Base-by-base conservation (phyloP, 1,140 invertebrate species). In the Antheraea pernyi region DNA sequence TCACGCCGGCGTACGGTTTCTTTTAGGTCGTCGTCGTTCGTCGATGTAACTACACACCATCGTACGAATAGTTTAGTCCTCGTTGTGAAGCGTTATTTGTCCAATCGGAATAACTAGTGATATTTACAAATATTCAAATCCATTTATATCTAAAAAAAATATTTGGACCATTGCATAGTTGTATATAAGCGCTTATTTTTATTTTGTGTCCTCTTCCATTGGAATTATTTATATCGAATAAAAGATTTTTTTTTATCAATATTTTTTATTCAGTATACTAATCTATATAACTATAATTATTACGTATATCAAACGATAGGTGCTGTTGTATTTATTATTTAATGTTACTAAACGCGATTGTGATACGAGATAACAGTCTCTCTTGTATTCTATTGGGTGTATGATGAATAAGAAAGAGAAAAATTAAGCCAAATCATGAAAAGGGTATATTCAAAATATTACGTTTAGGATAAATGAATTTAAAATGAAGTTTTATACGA, bases 281-380 rank as follows among this genome's bases (percentile, higher is more conserved):
- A 30, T 30, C 22, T 30, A 30, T 30, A 30, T 66, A 18, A 65
- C 80, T 78, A 76, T 84, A 77, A 77, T 79, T 81, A 76, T 84
- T 30, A 30, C 22, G 83, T 85, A 80, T 88, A 86, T 88, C 85
- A 85, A 88, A 83, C 78, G 74, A 85, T 88, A 91, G 89, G 89
- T 90, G 89, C 88, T 91, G 87, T 87, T 88, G 80, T 85, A 84
- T 89, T 91, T 89, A 88, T 84, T 89, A 89, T 83, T 83, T 85
- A 89, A 85, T 88, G 78, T 86, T 83, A 87, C 83, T 84, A 81
- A 30, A 85, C 76, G 76, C 81, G 73, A 82, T 83, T 89, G 87
- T 89, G 87, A 91, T 89, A 88, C 79, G 73, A 74, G 81, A 79
- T 73, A 72, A 81, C 78, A 74, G 81, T 84, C 84, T 88, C 83